A percentile compares a stretch with the other conserved stretches of the same genome.
These are phyloP conservation scores for Alca torda DNA, from an alignment of 2,797 vertebrate species.

Conservation along the genomic window DNA sequence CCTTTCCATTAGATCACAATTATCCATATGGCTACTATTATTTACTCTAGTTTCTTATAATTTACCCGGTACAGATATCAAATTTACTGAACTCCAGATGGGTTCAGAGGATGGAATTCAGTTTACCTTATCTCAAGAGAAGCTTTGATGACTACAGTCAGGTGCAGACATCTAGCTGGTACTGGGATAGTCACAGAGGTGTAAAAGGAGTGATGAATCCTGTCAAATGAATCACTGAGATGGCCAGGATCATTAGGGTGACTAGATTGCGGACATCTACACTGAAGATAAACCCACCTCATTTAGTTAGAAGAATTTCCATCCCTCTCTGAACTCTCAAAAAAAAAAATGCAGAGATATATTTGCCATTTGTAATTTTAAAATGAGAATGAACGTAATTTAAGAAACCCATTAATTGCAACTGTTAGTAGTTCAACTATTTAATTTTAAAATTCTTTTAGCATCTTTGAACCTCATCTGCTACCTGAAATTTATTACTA, in stretches of 20 bases:
- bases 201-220: not conserved
- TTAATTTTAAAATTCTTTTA: not conserved
- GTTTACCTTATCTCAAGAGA: not conserved
- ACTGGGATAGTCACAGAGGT: accelerated
- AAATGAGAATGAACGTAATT: not conserved
- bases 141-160: not conserved
- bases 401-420: not conserved
- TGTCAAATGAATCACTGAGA: not conserved
- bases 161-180: not conserved
- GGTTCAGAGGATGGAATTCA: not conserved
- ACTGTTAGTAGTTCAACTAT: not conserved
- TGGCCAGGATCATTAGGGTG: not conserved
- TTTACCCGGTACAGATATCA: not conserved
- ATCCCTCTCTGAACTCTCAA: not conserved
- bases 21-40: not conserved
- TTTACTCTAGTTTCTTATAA: not conserved
- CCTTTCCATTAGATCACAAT: not conserved
- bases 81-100: not conserved
- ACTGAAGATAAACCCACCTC: not conserved
- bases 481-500: not conserved
- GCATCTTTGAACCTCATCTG: not conserved
- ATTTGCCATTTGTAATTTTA: not conserved
- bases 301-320: not conserved
- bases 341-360: not conserved
- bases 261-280: not conserved